phyloP scores from a whole-genome alignment of 2,113 vertebrate genomes.

The Ceyx melanurus region DNA sequence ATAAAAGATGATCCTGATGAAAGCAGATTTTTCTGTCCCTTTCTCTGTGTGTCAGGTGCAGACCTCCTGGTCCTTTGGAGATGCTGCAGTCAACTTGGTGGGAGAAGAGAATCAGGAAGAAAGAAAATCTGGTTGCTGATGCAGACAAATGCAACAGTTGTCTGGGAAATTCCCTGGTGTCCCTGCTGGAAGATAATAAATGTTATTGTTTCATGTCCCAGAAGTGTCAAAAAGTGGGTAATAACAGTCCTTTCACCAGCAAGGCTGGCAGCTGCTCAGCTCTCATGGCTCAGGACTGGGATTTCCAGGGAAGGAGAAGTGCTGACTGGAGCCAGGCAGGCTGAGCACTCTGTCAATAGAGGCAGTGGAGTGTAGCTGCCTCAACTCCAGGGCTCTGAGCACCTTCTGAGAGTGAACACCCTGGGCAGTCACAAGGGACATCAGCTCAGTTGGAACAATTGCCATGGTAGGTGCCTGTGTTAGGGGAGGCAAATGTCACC shows the following conservation, averaged over 20 bases:
- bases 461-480: neutral
- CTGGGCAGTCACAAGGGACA: neutral
- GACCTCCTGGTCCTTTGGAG: neutral
- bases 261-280: neutral
- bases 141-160: neutral
- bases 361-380: neutral
- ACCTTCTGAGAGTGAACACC: neutral
- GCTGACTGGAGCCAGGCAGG: neutral
- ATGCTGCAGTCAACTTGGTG: neutral
- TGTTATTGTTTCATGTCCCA: neutral
- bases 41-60: neutral
- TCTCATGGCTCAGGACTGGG: neutral
- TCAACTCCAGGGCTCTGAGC: neutral
- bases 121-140: neutral
- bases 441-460: neutral
- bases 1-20: neutral
- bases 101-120: neutral
- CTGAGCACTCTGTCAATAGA: neutral
- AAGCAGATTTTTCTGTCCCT: rapidly evolving
- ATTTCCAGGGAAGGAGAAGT: neutral
- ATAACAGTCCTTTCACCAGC: neutral
- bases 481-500: neutral
- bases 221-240: neutral
- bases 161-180: neutral
- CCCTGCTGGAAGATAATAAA: neutral